Evolutionary conservation across 1,140 invertebrate genomes (phyloP).

Genomic region (Leptinotarsa defecta): DNA sequence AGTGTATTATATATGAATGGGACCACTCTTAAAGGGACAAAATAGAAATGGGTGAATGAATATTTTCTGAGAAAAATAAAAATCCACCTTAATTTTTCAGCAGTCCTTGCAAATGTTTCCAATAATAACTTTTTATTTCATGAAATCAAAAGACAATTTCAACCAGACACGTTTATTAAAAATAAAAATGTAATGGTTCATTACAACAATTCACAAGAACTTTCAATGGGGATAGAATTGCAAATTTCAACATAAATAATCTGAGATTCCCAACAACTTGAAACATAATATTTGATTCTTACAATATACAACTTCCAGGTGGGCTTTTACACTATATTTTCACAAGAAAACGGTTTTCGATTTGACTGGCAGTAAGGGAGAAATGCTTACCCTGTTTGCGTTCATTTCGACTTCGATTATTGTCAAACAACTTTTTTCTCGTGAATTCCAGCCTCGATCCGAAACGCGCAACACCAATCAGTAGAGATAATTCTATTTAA

Average conservation of each 20-base stretch:
- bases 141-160: neutral
- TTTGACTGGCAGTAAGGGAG: neutral
- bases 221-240: neutral
- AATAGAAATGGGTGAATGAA: too few species aligned
- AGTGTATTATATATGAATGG: too few species aligned
- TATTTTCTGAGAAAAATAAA: too few species aligned
- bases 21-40: too few species aligned
- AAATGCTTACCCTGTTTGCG: neutral
- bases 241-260: slow-evolving; percentile 1
- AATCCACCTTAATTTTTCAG: too few species aligned
- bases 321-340: slow-evolving; percentile 1
- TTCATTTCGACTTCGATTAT: neutral
- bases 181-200: slow-evolving; percentile 6
- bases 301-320: neutral
- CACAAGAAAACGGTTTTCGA: slow-evolving; percentile 7
- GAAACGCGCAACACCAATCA: neutral
- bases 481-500: neutral
- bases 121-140: neutral
- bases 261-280: slow-evolving; percentile 1
- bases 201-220: slow-evolving; percentile 11
- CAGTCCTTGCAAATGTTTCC: too few species aligned
- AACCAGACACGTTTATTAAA: slow-evolving; percentile 4
- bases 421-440: neutral
- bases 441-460: neutral
- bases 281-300: slow-evolving; percentile 7